Evolutionary conservation across 2,797 vertebrate species (phyloP), one percentile per base, ranked within the genome.

Genomic region (Mastacembelus armatus): DNA sequence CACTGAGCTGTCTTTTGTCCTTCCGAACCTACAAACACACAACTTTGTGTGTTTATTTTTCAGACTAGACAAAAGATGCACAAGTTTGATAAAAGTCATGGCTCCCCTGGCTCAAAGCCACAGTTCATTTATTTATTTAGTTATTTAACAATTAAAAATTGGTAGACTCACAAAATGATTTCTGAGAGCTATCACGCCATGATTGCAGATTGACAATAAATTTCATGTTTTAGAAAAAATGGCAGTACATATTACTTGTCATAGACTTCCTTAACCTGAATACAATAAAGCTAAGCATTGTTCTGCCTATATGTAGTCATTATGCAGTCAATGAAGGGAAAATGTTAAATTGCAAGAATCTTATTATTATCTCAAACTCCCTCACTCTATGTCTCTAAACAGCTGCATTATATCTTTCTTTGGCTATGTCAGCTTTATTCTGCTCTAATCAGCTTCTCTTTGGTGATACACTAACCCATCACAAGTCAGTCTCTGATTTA

Each of bases 1-100:
- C 18, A 22, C 9, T n/a, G n/a, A 15, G 5, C n/a, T 15, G n/a
- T 24, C 2, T 15, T 24, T 35, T 43, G 12, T 19, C 16, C 6
- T 7, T 42, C 3, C 4, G 35, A 42, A 54, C 36, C 4, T 4
- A 3, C 8, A 11, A 1, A 33, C 1, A 18, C 9, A 2, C 38
- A 39, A n/a, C n/a, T 33, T 21, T 19, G n/a, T 26, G n/a, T 4
- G 10, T 4, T 40, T 18, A 4, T 19, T 22, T 10, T 2, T 12
- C 11, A 16, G 9, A 29, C 4, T 10, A 9, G 9, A 22, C 3
- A 35, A 56, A 44, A 33, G 38, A 35, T 66, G 69, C n/a, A 19
- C 10, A 10, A 10, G 5, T 16, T 2, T 57, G 44, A 63, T 47
- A 66, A 63, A 59, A 57, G 12, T 40, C 24, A 62, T n/a, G 21